Evolutionary conservation across 2,113 vertebrate genomes (phyloP), one percentile per base, ranked within the genome.

Genomic region (Sardina pilchardus): DNA sequence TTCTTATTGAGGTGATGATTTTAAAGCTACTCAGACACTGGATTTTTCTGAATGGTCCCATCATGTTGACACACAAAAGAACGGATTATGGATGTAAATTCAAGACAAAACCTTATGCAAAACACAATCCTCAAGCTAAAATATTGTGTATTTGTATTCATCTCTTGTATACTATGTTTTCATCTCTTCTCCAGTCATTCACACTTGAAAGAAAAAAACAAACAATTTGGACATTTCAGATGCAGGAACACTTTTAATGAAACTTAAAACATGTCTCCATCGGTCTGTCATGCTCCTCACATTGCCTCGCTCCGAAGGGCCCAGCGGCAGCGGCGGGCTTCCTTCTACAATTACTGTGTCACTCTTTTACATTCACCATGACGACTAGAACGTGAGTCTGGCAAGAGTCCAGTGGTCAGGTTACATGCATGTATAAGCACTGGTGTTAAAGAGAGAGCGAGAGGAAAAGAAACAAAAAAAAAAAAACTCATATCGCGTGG

Each of bases 361-460:
- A 78, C 12, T 36, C 71, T 78, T 50, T 34, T 78, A 78, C 71
- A 78, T 78, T 78, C 71, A 78, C 71, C 71, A 78, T 78, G 71
- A 78, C 30, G 5, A 78, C 71, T 78, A 5, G 71, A 36, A 78
- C 30, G 14, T 34, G 30, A 78, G 30, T 14, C 71, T 36, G 71
- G 12, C 71, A 36, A 36, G 26, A 36, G 34, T 78, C 71, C 71
- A 78, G 71, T 78, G 71, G 71, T 78, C 71, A 78, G 71, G 34
- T 78, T 78, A 78, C 71, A 78, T 50, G 45, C 45, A 36, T 39
- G 24, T 86, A 17, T 78, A 78, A 78, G 71, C 2, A 30, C 9
- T 14, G 30, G 16, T 4, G 34, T 34, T 78, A 8, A 21, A n/a
- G 6, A 63, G 14, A 50, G 48, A 50, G 17, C n/a, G n/a, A n/a